phyloP scores from a whole-genome alignment of 2,797 vertebrate species.

The Spinibarbus caldwelli region DNA sequence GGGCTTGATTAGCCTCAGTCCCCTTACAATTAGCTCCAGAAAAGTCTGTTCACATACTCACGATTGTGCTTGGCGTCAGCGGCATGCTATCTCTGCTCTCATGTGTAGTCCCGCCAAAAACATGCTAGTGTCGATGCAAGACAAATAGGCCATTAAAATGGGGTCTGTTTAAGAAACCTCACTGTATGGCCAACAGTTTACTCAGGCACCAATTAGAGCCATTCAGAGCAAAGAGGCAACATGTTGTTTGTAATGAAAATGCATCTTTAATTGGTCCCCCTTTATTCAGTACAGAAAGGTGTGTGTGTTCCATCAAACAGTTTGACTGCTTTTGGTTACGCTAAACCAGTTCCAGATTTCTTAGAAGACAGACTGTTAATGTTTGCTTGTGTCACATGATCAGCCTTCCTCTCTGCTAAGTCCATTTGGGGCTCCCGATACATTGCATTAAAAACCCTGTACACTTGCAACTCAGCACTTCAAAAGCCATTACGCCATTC shows the following conservation, averaged over 20 bases:
- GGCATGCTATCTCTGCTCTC: constrained; percentile 72
- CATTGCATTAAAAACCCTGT: constrained; percentile 45
- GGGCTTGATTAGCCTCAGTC: constrained; percentile 52
- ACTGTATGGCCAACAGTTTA: constrained; percentile 72
- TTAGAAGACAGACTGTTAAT: constrained; percentile 49
- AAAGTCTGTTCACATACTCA: constrained; percentile 58
- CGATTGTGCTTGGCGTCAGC: constrained; percentile 77
- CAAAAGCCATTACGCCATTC: constrained; percentile 48
- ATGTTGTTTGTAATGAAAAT: constrained; percentile 41
- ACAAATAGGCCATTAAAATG: constrained; percentile 77
- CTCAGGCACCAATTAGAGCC: constrained; percentile 75
- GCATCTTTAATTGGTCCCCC: constrained; percentile 37
- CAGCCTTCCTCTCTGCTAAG: constrained; percentile 47
- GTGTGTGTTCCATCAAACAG: constrained; percentile 43
- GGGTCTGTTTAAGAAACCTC: constrained; percentile 71
- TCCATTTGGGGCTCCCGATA: constrained; percentile 47
- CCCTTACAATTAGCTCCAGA: constrained; percentile 50
- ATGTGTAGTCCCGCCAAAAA: constrained; percentile 80
- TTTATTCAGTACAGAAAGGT: constrained; percentile 39
- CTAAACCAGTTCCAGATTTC: constrained; percentile 63
- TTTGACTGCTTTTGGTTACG: constrained; percentile 54
- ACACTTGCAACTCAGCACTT: constrained; percentile 44
- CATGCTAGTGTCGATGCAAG: constrained; percentile 71
- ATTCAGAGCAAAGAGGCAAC: constrained; percentile 66
- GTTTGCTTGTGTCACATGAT: constrained; percentile 56